These are phyloP conservation scores for Pristis pectinata DNA, from an alignment of 2,797 vertebrate species.

Conservation along the genomic window DNA sequence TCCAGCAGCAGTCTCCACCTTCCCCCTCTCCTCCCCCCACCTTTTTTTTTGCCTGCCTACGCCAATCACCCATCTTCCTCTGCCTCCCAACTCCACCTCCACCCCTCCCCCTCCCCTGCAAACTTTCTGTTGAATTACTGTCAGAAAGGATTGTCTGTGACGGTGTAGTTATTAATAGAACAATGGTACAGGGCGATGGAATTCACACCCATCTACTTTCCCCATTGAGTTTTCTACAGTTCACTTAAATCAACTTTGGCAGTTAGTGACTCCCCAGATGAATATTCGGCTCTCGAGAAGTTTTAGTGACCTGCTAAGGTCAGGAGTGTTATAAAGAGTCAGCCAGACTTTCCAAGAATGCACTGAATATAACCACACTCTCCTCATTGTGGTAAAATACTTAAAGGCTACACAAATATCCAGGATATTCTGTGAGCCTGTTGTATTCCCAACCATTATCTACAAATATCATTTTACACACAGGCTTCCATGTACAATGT, in stretches of 20 bases:
- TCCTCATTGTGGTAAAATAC: neutral
- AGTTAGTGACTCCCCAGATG: neutral
- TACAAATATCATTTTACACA: neutral
- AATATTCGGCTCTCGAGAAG: neutral
- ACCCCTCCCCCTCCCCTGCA: too few relatives aligned
- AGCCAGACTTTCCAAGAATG: neutral
- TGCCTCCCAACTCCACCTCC: too few relatives aligned
- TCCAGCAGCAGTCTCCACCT: too few relatives aligned
- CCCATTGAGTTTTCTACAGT: neutral
- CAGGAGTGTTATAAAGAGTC: neutral
- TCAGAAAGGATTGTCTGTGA: neutral
- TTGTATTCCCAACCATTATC: neutral
- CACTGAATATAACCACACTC: neutral
- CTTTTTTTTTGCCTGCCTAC: too few relatives aligned
- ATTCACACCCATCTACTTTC: neutral
- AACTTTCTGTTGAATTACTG: neutral
- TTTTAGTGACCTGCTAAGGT: conserved; percentile 6
- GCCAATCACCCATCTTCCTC: too few relatives aligned
- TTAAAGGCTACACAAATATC: neutral
- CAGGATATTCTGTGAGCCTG: neutral
- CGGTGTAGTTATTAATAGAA: too few relatives aligned
- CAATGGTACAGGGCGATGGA: too few relatives aligned
- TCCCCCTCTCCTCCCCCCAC: too few relatives aligned
- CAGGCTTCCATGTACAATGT: neutral
- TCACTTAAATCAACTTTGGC: neutral